These are phyloP conservation scores for Epinephelus lanceolatus DNA, from an alignment of 2,113 vertebrate genomes.

Conservation along the genomic window DNA sequence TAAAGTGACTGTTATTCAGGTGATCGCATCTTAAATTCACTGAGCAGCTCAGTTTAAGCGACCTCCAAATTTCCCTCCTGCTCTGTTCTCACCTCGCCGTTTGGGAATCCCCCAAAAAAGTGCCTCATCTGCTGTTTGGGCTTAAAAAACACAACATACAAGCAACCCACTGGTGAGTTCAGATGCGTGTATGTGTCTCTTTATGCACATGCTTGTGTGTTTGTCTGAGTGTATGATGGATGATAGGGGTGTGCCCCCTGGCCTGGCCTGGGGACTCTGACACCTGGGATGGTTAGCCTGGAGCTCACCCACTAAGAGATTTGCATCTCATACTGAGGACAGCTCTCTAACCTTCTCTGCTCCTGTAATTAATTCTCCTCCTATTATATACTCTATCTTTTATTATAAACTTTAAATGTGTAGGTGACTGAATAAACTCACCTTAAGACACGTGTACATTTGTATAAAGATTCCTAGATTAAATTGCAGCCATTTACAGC, in stretches of 20 bases:
- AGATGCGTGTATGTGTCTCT: constrained; percentile 10
- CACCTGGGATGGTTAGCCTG: constrained; percentile 46
- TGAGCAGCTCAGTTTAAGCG: background rate
- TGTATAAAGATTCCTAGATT: background rate
- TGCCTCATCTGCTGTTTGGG: constrained; percentile 32
- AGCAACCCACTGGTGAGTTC: constrained; percentile 17
- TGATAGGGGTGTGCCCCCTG: constrained; percentile 40
- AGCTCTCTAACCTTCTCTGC: background rate
- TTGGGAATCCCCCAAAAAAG: constrained; percentile 4
- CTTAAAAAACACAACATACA: constrained; percentile 8
- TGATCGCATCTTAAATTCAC: too few relatives aligned
- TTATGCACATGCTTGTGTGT: constrained; percentile 33
- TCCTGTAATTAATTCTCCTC: background rate
- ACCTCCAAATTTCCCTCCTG: constrained; percentile 12
- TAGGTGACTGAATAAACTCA: background rate
- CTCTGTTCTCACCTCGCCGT: background rate
- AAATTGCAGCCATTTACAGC: background rate
- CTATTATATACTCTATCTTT: too few relatives aligned
- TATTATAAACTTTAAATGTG: background rate
- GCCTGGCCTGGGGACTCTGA: constrained; percentile 29
- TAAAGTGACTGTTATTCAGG: too few relatives aligned
- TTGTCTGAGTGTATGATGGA: constrained; percentile 61
- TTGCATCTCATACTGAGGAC: background rate
- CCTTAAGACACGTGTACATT: too few relatives aligned
- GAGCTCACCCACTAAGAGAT: constrained; percentile 39